Evolutionary conservation across 2,113 vertebrate species (phyloP).

Genomic region (Pterophyllum scalare): DNA sequence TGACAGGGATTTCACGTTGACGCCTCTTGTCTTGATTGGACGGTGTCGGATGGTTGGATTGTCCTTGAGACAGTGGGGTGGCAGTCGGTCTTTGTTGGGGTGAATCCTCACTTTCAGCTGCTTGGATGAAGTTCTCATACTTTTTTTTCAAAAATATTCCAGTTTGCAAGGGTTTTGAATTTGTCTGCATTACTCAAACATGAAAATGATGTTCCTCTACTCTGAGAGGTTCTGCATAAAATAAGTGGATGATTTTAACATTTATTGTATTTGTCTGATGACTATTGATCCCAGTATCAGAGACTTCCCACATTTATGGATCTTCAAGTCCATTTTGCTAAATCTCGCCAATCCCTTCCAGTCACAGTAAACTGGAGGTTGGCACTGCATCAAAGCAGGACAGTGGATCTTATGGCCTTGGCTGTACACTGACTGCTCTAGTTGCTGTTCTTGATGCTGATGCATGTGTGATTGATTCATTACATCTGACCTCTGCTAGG

Average conservation of each 20-base stretch:
- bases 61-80: constrained; percentile 36
- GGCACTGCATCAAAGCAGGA: constrained; percentile 45
- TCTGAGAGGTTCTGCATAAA: not conserved
- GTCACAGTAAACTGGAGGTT: constrained; percentile 22
- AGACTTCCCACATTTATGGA: constrained; percentile 6
- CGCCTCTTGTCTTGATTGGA: constrained; percentile 42
- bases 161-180: not conserved
- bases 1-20: constrained; percentile 21
- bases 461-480: constrained; percentile 71
- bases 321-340: constrained; percentile 20
- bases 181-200: not conserved
- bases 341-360: constrained; percentile 24
- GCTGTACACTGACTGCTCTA: constrained; percentile 26
- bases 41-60: constrained; percentile 26
- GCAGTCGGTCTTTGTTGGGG: not conserved
- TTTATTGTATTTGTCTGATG: constrained; percentile 17
- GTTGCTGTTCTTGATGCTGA: constrained; percentile 52
- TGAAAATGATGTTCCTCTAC: not conserved
- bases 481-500: constrained; percentile 68
- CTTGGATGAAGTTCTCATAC: not conserved
- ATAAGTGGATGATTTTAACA: not conserved
- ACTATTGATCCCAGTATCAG: constrained; percentile 19
- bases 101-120: not conserved
- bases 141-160: not conserved
- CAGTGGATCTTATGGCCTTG: constrained; percentile 41